Percentiles rank a stretch among this genome's conserved stretches.
These are phyloP conservation scores for Habrosyne pyritoides DNA, from an alignment of 2,888 invertebrate species.

Conservation along the genomic window DNA sequence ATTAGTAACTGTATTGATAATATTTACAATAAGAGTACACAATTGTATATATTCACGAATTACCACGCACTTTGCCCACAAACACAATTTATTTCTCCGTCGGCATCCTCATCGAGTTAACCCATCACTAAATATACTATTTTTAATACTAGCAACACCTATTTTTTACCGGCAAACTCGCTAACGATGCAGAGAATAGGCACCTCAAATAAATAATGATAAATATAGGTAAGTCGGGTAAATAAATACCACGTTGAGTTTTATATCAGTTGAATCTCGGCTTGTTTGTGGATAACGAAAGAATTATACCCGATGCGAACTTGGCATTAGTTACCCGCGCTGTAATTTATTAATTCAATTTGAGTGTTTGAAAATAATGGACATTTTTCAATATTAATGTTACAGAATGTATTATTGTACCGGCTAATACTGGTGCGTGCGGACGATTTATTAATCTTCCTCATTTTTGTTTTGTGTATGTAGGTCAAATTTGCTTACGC, in stretches of 20 bases:
- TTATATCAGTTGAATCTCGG: conserved; percentile 18
- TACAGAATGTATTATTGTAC: conserved; percentile 15
- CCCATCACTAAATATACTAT: conserved; percentile 37
- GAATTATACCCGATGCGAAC: conserved; percentile 43
- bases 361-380: not conserved
- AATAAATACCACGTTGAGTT: conserved; percentile 41
- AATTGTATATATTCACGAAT: conserved; percentile 18
- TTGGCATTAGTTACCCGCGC: conserved; percentile 33
- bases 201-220: conserved; percentile 52
- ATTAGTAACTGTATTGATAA: not conserved
- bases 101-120: conserved; percentile 28
- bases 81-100: conserved; percentile 24
- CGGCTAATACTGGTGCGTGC: not conserved
- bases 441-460: not conserved
- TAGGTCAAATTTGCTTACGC: conserved; percentile 30
- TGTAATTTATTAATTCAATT: not conserved
- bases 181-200: conserved; percentile 38
- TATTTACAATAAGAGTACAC: not conserved
- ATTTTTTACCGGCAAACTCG: conserved; percentile 36
- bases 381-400: conserved; percentile 9
- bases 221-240: conserved; percentile 48
- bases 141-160: conserved; percentile 44
- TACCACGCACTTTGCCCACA: conserved; percentile 20
- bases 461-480: conserved; percentile 12
- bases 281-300: conserved; percentile 32